Evolutionary conservation across 1,140 invertebrate genomes (phyloP).

Genomic region (Pogonomyrmex californicus): DNA sequence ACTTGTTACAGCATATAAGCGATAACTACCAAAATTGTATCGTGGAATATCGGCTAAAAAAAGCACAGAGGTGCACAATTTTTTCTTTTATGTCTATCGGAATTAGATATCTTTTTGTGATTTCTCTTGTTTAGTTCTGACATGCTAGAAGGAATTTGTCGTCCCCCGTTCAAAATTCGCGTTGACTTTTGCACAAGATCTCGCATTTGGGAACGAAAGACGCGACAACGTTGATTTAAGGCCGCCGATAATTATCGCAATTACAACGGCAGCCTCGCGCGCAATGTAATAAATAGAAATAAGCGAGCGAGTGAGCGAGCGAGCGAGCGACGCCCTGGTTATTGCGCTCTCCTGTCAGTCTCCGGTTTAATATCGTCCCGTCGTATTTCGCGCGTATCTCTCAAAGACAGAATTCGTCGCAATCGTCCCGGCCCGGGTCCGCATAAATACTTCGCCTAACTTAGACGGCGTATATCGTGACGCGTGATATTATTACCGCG

Average conservation of each 20-base stretch:
- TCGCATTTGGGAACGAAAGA: background rate
- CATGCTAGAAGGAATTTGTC: background rate
- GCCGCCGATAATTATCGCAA: slow-evolving; percentile 54
- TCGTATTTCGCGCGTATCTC: background rate
- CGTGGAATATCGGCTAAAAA: background rate
- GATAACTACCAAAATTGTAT: no score
- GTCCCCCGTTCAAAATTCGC: background rate
- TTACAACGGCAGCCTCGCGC: slow-evolving; percentile 35
- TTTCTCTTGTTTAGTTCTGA: background rate
- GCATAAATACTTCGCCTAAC: slow-evolving; percentile 22
- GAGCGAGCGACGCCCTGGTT: slow-evolving; percentile 13
- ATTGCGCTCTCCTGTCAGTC: slow-evolving; percentile 43
- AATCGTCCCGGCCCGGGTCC: slow-evolving; percentile 6
- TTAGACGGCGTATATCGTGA: slow-evolving; percentile 12
- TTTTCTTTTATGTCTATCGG: background rate
- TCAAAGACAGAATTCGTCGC: slow-evolving; percentile 42
- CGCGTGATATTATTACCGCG: slow-evolving; percentile 49
- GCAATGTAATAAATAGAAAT: slow-evolving; percentile 57
- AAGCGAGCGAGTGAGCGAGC: slow-evolving; percentile 14
- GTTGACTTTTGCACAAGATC: background rate
- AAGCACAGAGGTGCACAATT: background rate
- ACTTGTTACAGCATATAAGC: no score
- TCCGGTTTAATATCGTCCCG: slow-evolving; percentile 52
- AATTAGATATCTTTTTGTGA: background rate
- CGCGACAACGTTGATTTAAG: slow-evolving; percentile 55